Conservation (phyloP, 2,797 vertebrate genomes). For the Anguilla megastoma region DNA sequence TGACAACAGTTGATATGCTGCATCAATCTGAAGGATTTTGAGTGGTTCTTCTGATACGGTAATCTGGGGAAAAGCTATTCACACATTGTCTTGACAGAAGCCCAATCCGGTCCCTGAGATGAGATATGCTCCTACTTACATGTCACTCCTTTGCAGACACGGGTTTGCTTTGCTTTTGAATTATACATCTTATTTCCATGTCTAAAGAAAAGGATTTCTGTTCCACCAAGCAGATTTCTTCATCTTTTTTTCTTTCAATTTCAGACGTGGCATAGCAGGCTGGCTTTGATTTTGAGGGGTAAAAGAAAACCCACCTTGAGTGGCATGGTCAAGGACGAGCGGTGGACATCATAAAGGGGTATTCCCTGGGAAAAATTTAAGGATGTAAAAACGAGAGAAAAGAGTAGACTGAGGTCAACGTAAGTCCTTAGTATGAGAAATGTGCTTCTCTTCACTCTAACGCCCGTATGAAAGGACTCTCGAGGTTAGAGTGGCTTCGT, state of each 20-base stretch:
- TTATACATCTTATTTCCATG: neutral
- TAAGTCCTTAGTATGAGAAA: neutral
- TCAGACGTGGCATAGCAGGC: neutral
- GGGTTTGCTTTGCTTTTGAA: slow-evolving; percentile 5
- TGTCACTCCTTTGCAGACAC: neutral
- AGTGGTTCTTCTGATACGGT: neutral
- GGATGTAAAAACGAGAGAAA: neutral
- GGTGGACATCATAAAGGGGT: neutral
- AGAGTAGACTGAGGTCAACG: neutral
- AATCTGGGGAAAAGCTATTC: neutral
- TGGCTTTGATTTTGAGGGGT: neutral
- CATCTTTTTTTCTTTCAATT: neutral
- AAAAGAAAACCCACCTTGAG: slow-evolving; percentile 3
- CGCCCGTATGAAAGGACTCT: neutral
- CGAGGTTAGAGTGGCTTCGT: neutral
- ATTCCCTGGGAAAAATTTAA: neutral
- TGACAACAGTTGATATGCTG: neutral
- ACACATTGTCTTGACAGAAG: neutral
- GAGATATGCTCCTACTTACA: neutral
- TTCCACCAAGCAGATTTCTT: neutral
- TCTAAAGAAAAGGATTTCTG: neutral
- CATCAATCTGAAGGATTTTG: neutral
- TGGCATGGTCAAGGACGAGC: neutral
- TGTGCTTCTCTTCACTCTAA: neutral
- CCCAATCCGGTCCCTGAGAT: neutral